phyloP scores from a whole-genome alignment of 1,140 invertebrate genomes.

The Coptotermes formosanus region DNA sequence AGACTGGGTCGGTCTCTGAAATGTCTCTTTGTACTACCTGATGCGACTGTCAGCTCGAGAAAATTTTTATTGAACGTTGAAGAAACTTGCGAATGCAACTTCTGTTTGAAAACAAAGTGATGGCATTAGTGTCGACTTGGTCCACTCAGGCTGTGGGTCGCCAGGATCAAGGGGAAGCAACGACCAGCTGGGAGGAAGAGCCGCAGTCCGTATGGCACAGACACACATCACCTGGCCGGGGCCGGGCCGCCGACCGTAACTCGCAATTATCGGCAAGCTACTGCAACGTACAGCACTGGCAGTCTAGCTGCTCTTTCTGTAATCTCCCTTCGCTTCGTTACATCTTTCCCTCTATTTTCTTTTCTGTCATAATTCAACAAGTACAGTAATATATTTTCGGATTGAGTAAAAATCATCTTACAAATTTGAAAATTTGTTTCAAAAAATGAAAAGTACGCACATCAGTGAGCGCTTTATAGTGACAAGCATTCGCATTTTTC shows the following conservation, averaged over 20 bases:
- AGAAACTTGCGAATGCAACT: too few species aligned
- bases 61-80: too few species aligned
- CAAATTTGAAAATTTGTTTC: too few species aligned
- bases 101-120: too few species aligned
- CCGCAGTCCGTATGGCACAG: not conserved
- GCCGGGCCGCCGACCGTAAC: not conserved
- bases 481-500: too few species aligned
- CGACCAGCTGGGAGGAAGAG: not conserved
- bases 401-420: too few species aligned
- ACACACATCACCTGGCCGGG: not conserved
- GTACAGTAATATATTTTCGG: too few species aligned
- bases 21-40: too few species aligned
- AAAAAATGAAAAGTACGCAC: too few species aligned
- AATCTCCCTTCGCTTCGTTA: not conserved
- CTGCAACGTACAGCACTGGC: not conserved
- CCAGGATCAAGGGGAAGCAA: not conserved
- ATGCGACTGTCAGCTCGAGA: too few species aligned
- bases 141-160: not conserved
- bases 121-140: not conserved
- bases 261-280: not conserved
- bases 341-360: not conserved
- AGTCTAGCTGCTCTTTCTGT: not conserved
- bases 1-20: too few species aligned
- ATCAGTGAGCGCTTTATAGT: too few species aligned
- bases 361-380: not conserved